Percentiles rank a stretch among this genome's conserved stretches.
Evolutionary conservation across 2,113 vertebrate genomes (phyloP).

Genomic region (Raja brachyura): DNA sequence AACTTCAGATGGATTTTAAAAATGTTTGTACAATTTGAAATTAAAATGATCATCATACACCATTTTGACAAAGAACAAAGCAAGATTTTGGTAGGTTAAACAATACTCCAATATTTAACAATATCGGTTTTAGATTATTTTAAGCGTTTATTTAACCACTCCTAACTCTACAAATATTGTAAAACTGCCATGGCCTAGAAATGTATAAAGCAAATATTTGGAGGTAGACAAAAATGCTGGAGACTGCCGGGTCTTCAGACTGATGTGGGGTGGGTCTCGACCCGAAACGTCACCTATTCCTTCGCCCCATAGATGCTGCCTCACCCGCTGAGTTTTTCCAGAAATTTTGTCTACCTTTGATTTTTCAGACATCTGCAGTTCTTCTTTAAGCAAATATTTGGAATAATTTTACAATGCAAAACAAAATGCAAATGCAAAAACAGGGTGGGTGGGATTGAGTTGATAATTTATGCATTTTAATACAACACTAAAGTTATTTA

Average conservation of each 20-base stretch:
- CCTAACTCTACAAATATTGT: not conserved
- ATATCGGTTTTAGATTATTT: not conserved
- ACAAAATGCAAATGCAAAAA: too few relatives aligned
- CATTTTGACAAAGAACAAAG: not conserved
- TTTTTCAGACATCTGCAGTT: too few relatives aligned
- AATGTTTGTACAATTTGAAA: not conserved
- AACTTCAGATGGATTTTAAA: not conserved
- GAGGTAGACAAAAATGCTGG: not conserved
- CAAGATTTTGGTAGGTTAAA: not conserved
- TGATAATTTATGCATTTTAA: constrained; percentile 2
- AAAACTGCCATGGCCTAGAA: not conserved
- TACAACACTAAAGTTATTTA: not conserved
- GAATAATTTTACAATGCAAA: not conserved
- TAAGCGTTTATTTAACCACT: not conserved
- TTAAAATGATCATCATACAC: not conserved
- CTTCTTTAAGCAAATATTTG: not conserved
- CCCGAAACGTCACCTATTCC: too few relatives aligned
- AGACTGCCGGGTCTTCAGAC: too few relatives aligned
- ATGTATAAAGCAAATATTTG: not conserved
- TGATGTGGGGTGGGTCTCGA: too few relatives aligned
- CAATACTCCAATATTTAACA: not conserved
- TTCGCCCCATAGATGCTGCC: too few relatives aligned
- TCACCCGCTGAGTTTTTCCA: too few relatives aligned
- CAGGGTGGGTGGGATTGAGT: not conserved
- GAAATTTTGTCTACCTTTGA: too few relatives aligned